A percentile compares a stretch with the other conserved stretches of the same genome.
Evolutionary conservation across 2,113 vertebrate species (phyloP).

Genomic region (Actinemys pallida): DNA sequence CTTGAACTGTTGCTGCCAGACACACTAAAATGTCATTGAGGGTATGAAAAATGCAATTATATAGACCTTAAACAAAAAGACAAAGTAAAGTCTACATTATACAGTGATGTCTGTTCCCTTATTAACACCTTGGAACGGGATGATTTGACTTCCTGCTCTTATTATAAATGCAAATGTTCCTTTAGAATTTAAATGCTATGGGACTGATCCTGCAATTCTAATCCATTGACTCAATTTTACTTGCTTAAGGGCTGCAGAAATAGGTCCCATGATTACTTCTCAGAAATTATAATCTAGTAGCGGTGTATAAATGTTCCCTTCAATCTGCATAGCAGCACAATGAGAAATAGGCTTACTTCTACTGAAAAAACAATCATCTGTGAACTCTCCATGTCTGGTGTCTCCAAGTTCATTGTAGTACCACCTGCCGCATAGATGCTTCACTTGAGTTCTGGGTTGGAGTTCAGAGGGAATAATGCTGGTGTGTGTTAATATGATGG

Average conservation of each 20-base stretch:
- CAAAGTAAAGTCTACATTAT: background rate
- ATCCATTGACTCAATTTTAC: background rate
- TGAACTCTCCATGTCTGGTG: background rate
- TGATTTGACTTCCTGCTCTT: background rate
- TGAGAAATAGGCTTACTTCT: background rate
- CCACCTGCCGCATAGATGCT: fast-evolving
- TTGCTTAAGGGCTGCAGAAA: background rate
- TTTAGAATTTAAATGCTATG: background rate
- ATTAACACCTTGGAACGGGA: background rate
- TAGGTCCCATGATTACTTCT: background rate
- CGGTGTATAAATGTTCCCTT: background rate
- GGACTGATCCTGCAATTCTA: background rate
- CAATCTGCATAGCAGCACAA: background rate
- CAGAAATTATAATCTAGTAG: background rate
- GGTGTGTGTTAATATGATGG: background rate
- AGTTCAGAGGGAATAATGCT: background rate
- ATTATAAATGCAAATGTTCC: background rate
- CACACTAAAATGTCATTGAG: background rate
- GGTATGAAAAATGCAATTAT: background rate
- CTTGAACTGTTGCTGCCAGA: background rate
- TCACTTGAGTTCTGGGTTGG: background rate
- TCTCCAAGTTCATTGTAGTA: background rate
- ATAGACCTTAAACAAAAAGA: background rate
- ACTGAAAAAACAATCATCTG: background rate
- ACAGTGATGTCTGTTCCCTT: background rate